phyloP scores from a whole-genome alignment of 2,888 invertebrate species.

The Conistra vaccinii region DNA sequence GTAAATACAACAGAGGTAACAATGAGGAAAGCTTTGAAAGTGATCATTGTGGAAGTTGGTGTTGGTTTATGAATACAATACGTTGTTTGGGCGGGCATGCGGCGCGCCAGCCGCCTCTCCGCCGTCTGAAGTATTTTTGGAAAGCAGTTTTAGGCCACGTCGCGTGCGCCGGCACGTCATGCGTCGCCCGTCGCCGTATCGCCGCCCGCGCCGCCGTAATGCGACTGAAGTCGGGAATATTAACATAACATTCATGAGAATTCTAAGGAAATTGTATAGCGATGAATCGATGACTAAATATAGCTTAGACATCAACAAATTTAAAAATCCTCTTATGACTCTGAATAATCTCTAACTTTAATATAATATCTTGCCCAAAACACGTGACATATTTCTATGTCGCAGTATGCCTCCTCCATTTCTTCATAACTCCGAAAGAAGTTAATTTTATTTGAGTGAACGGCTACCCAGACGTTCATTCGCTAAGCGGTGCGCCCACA shows the following conservation, averaged over 20 bases:
- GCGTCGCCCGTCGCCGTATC: slow-evolving; percentile 63
- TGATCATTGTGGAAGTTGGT: slow-evolving; percentile 68
- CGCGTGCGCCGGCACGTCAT: slow-evolving; percentile 63
- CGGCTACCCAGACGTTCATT: slow-evolving; percentile 71
- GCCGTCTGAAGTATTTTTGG: slow-evolving; percentile 88
- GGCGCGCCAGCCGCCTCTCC: slow-evolving; percentile 77
- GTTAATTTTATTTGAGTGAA: slow-evolving; percentile 74
- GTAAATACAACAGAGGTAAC: slow-evolving; percentile 51
- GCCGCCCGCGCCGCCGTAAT: neutral
- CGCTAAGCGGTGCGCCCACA: slow-evolving; percentile 64
- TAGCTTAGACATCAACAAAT: neutral
- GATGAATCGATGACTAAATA: slow-evolving; percentile 31
- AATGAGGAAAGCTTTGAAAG: slow-evolving; percentile 67
- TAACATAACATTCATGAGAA: slow-evolving; percentile 34
- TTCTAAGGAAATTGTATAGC: slow-evolving; percentile 35
- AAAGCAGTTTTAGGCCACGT: slow-evolving; percentile 88
- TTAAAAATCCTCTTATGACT: neutral
- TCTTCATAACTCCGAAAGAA: slow-evolving; percentile 59
- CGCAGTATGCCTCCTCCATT: slow-evolving; percentile 63
- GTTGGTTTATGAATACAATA: slow-evolving; percentile 63
- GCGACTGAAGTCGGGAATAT: slow-evolving; percentile 27
- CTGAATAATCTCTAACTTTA: neutral
- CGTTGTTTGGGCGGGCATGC: slow-evolving; percentile 74
- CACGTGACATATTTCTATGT: neutral
- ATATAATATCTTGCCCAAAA: neutral